Percentiles rank a stretch among this genome's conserved stretches.
phyloP scores from a whole-genome alignment of 1,140 invertebrate species.

The Araneus ventricosus region DNA sequence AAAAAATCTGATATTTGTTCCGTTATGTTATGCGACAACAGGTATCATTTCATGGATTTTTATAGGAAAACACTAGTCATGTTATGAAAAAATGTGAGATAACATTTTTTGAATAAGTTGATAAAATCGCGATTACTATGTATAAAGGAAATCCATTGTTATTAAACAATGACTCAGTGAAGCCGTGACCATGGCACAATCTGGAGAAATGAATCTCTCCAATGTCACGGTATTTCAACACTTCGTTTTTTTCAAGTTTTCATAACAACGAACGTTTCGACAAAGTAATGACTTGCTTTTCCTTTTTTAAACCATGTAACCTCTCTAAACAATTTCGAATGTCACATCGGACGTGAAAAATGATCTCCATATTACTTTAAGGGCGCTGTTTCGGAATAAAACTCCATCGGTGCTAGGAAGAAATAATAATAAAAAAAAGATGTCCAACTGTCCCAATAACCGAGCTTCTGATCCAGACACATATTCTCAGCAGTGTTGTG shows the following conservation, averaged over 20 bases:
- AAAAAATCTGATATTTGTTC: no score
- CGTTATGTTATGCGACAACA: no score
- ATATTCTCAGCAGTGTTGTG: not conserved
- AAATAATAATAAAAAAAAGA: not conserved
- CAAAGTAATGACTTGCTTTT: not conserved
- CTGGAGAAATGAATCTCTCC: not conserved
- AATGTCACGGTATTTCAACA: not conserved
- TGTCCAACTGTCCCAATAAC: slow-evolving; percentile 11
- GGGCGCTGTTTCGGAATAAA: not conserved
- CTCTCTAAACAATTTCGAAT: not conserved
- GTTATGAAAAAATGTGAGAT: no score
- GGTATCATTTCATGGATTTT: no score
- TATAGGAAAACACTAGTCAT: no score
- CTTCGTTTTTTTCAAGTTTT: not conserved
- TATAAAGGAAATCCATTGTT: not conserved
- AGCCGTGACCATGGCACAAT: not conserved
- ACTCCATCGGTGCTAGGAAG: not conserved
- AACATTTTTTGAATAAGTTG: no score
- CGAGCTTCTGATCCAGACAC: not conserved
- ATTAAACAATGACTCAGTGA: not conserved
- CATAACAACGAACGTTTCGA: not conserved
- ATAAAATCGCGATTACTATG: not conserved
- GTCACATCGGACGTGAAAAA: not conserved
- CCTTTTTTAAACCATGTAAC: not conserved
- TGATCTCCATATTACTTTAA: not conserved